A percentile compares a stretch with the other conserved stretches of the same genome.
These are phyloP conservation scores for Silurus aristotelis DNA, from an alignment of 2,797 vertebrate species.

Conservation along the genomic window DNA sequence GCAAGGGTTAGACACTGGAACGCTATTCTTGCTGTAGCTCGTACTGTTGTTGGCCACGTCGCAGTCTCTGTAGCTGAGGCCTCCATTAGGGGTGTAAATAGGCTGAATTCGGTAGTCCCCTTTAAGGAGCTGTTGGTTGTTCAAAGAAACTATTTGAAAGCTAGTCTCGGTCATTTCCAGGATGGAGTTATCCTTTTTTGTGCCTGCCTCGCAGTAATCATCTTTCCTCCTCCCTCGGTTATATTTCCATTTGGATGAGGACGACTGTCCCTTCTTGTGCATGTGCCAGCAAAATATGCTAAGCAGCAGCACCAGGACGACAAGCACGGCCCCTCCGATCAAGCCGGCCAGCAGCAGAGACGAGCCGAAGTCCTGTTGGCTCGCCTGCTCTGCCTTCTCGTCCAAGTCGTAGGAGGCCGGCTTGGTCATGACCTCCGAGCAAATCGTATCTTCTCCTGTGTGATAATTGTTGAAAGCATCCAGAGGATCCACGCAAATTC, in stretches of 20 bases:
- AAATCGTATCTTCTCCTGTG: constrained; percentile 84
- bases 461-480: constrained; percentile 87
- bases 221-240: constrained; percentile 92
- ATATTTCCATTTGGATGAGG: constrained; percentile 92
- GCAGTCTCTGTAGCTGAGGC: constrained; percentile 87
- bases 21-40: constrained; percentile 87
- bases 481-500: constrained; percentile 89
- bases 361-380: constrained; percentile 82
- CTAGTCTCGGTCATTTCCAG: constrained; percentile 97
- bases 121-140: constrained; percentile 97
- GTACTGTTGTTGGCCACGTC: constrained; percentile 88
- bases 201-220: constrained; percentile 92
- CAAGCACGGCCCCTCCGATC: constrained; percentile 87
- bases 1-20: constrained; percentile 86
- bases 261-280: constrained; percentile 88
- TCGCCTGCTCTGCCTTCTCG: constrained; percentile 85
- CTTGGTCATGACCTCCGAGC: constrained; percentile 86
- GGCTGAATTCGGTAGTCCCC: constrained; percentile 94
- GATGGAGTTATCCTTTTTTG: constrained; percentile 97
- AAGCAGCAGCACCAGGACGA: constrained; percentile 84
- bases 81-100: constrained; percentile 93
- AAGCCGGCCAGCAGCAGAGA: constrained; percentile 85
- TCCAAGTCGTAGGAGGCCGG: constrained; percentile 71
- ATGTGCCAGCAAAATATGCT: constrained; percentile 86
- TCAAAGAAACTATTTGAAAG: constrained; percentile 96